Base-by-base conservation (phyloP, 1,140 invertebrate genomes). In the Paraescarpia echinospica region DNA sequence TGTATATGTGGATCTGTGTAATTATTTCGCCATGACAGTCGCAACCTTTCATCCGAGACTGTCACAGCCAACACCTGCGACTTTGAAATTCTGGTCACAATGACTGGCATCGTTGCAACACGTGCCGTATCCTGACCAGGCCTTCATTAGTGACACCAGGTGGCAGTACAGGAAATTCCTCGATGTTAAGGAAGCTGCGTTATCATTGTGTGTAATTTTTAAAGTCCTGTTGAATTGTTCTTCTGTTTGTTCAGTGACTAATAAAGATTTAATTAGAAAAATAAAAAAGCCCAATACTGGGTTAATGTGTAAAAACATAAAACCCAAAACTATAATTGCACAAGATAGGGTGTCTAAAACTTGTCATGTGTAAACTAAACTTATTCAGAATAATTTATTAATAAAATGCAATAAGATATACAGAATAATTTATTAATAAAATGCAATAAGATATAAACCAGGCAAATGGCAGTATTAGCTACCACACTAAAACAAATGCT, bases 1-100 rank as follows among this genome's bases (percentile, higher is more conserved):
- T 90, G 89, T 90, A 35, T 12, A 31, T 27, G 27, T 89, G 89
- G n/a, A 34, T 89, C 9, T 89, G 89, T 90, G 89, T 90, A 90
- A 34, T 34, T 90, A 90, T 90, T 34, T n/a, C 2, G 33, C 33
- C n/a, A 33, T 90, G 35, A 34, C 2, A 12, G 35, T 89, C 33
- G 35, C n/a, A 5, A 18, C 18, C 35, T 34, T 90, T 34, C 6
- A 34, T 90, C 35, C n/a, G 18, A 35, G 2, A 35, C 89, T 12
- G 89, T 35, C 89, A 33, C n/a, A 18, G 34, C 14, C n/a, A 22
- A 34, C 33, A 34, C 35, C 89, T 34, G 33, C 33, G 89, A 34
- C 33, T 90, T 90, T 35, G 35, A 35, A 34, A 90, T 90, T 90
- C 35, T 22, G 18, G 33, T 90, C 33, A 90, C 35, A 90, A 31